Evolutionary conservation across 2,797 vertebrate species (phyloP), one percentile per base, ranked within the genome.

Genomic region (Acomys russatus): DNA sequence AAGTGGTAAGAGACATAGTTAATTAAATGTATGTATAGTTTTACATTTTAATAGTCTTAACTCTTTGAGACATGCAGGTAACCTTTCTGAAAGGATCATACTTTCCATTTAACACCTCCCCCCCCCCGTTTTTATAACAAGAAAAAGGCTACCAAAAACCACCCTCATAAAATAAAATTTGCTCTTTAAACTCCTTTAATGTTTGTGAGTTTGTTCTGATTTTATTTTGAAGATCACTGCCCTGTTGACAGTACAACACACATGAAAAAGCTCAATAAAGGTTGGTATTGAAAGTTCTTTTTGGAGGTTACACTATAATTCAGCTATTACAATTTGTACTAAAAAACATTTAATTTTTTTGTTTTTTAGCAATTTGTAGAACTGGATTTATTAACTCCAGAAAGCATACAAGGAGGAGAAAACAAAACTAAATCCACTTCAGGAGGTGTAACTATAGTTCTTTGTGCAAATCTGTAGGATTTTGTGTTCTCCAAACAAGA

Each of bases 361-460:
- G n/a, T n/a, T 91, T 61, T 28, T 56, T 92, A 51, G 49, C n/a
- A 78, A 59, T 90, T 22, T 78, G 59, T 92, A 76, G 28, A 94
- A 89, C n/a, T 90, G 23, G 56, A 56, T 92, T 74, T 97, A 90
- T 61, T 95, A 85, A 92, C 23, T 87, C 30, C 35, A 95, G n/a
- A 95, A 94, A 95, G 23, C 33, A 89, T 68, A 61, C 49, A 95
- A 92, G 68, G 51, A 74, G 93, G 73, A 35, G 66, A 74, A 15
- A 85, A 56, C 73, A 84, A 83, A 88, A 33, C 12, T 83, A 94
- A 96, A 84, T 83, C 8, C 54, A 3, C 76, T 96, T 94, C 20
- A 56, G 59, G 80, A 96, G 18, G 23, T 80, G 9, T 66, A 44
- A 73, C 22, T 95, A 14, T 38, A 96, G 61, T 76, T 92, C 30